Evolutionary conservation across 2,113 vertebrate species (phyloP).

Genomic region (Dasypus novemcinctus): DNA sequence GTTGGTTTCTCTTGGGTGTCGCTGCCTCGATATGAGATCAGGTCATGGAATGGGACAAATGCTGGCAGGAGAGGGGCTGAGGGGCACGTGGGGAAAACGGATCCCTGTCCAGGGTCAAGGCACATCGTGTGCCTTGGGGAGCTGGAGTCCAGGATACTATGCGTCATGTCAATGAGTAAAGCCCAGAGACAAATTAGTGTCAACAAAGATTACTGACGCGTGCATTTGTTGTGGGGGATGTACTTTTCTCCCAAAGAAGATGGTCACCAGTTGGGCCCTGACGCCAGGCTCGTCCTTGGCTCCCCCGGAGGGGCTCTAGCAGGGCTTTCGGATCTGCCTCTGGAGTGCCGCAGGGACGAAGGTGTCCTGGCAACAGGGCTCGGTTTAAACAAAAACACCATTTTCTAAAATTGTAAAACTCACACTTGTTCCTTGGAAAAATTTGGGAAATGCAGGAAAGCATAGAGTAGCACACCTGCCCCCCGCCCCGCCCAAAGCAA

Average conservation of each 20-base stretch:
- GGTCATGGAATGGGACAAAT: too few species aligned
- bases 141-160: background rate
- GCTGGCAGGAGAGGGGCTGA: background rate
- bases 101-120: background rate
- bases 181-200: background rate
- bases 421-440: background rate
- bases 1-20: background rate
- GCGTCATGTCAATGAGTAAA: background rate
- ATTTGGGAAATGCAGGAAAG: background rate
- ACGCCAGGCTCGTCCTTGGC: too few species aligned
- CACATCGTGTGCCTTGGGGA: fast-evolving
- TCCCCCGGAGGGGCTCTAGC: fast-evolving
- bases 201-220: fast-evolving
- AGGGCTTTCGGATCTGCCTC: background rate
- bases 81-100: fast-evolving
- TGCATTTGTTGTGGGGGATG: background rate
- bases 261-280: background rate
- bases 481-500: fast-evolving
- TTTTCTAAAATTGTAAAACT: background rate
- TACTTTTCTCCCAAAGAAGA: background rate
- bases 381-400: background rate
- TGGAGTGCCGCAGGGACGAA: too few species aligned
- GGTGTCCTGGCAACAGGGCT: background rate
- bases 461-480: fast-evolving
- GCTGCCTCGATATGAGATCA: too few species aligned